phyloP scores from a whole-genome alignment of 2,888 invertebrate species.

The Drosophila melanosoma region DNA sequence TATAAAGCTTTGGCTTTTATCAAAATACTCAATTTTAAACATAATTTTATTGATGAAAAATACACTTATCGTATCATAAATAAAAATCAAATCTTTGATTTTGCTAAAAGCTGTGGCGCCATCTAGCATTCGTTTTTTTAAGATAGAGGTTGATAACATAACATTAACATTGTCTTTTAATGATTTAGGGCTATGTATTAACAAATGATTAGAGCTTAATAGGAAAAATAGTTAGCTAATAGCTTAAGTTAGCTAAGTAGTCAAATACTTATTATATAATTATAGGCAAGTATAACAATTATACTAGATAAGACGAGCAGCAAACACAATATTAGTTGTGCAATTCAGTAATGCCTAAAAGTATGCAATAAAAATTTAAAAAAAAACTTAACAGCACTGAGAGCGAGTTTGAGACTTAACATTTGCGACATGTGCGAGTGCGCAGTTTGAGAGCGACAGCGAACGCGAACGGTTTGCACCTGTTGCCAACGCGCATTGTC shows the following conservation, averaged over 20 bases:
- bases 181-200: too few relatives aligned
- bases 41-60: background rate
- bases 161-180: background rate
- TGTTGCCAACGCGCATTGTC: constrained; percentile 66
- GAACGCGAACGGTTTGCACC: constrained; percentile 84
- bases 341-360: constrained; percentile 14
- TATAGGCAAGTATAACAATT: background rate
- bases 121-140: constrained; percentile 9
- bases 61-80: background rate
- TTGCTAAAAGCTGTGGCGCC: background rate
- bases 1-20: background rate
- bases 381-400: constrained; percentile 30
- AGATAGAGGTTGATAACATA: background rate
- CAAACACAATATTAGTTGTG: background rate
- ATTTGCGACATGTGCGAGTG: constrained; percentile 28
- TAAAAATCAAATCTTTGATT: background rate
- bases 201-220: too few relatives aligned
- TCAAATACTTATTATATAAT: background rate
- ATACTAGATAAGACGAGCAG: background rate
- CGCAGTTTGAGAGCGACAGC: constrained; percentile 84
- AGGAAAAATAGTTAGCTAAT: background rate
- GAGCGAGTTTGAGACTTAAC: constrained; percentile 22
- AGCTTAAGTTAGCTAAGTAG: background rate
- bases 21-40: background rate
- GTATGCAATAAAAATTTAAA: constrained; percentile 1